These are phyloP conservation scores for Salvator merianae DNA, from an alignment of 2,113 vertebrate species.

Conservation along the genomic window DNA sequence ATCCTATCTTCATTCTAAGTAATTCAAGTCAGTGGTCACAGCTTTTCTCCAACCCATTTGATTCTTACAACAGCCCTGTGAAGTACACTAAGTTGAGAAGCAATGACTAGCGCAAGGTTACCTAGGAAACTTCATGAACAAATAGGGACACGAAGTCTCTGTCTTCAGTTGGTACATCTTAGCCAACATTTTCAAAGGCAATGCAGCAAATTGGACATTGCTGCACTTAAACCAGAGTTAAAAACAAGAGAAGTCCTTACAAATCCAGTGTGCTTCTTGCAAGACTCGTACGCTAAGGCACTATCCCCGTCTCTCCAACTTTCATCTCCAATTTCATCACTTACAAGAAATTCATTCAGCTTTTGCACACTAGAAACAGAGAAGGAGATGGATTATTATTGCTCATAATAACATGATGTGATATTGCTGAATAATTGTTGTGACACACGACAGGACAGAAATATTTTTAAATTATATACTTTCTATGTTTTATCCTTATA, in stretches of 20 bases:
- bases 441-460: too few species aligned
- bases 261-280: conserved; percentile 84
- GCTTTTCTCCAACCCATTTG: too few species aligned
- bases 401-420: not conserved
- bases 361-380: conserved; percentile 88
- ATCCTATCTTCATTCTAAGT: too few species aligned
- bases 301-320: conserved; percentile 88
- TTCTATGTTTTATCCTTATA: too few species aligned
- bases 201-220: not conserved
- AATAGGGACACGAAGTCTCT: too few species aligned
- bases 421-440: not conserved
- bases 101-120: too few species aligned
- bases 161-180: too few species aligned
- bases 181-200: not conserved
- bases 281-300: conserved; percentile 81
- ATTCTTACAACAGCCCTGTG: too few species aligned
- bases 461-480: too few species aligned
- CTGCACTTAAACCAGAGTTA: not conserved
- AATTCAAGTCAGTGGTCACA: too few species aligned
- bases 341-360: conserved; percentile 93
- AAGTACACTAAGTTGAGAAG: too few species aligned
- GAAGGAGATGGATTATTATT: not conserved
- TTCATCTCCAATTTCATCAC: conserved; percentile 96
- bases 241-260: conserved; percentile 75
- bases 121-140: too few species aligned